A percentile compares a stretch with the other conserved stretches of the same genome.
Evolutionary conservation across 2,888 invertebrate genomes (phyloP).

Genomic region (Cremastinae sp.): DNA sequence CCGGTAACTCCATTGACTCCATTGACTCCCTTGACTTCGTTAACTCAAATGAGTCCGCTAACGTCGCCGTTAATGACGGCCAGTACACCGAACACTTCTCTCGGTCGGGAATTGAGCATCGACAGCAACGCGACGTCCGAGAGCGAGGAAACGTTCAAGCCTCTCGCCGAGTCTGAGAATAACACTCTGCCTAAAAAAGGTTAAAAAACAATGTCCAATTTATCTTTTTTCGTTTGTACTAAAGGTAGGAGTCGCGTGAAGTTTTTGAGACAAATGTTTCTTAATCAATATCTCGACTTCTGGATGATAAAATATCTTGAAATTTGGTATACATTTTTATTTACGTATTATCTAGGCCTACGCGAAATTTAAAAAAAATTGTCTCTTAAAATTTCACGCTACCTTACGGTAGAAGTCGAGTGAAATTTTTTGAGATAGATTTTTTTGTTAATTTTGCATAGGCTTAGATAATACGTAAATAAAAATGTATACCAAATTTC

Average conservation of each 20-base stretch:
- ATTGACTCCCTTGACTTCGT: slow-evolving; percentile 58
- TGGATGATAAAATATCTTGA: no score
- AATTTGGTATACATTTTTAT: no score
- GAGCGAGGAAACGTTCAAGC: slow-evolving; percentile 75
- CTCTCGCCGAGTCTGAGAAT: slow-evolving; percentile 65
- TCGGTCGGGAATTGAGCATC: slow-evolving; percentile 70
- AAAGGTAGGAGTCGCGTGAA: no score
- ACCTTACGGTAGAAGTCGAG: background rate
- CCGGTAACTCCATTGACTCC: slow-evolving; percentile 63
- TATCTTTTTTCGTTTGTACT: no score
- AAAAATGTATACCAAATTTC: no score
- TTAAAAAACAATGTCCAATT: no score
- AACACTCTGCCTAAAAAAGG: slow-evolving; percentile 68
- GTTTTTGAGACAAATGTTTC: slow-evolving; percentile 58
- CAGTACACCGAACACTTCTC: slow-evolving; percentile 58
- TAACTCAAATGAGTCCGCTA: no score
- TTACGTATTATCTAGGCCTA: no score
- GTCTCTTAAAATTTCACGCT: slow-evolving; percentile 11
- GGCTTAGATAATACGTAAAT: no score
- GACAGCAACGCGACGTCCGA: slow-evolving; percentile 74
- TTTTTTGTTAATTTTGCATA: no score
- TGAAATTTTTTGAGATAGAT: background rate
- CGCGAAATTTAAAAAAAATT: slow-evolving; percentile 12
- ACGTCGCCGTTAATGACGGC: background rate
- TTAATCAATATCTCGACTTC: background rate